Percentiles rank a stretch among this genome's conserved stretches.
These are phyloP conservation scores for Panzeria rudis DNA, from an alignment of 2,888 invertebrate species.

Conservation along the genomic window DNA sequence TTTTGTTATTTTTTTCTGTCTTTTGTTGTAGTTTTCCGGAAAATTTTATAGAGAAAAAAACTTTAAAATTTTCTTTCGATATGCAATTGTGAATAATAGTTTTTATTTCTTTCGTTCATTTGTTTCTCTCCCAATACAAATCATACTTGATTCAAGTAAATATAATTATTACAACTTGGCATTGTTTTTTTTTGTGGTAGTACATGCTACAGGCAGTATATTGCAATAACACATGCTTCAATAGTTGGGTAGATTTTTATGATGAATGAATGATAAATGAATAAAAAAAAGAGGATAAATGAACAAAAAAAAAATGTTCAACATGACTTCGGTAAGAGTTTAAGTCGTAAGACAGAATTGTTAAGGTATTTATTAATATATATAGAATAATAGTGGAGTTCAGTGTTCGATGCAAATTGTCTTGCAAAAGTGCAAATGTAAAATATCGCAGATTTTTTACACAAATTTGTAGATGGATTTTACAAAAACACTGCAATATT, in stretches of 20 bases:
- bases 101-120: conserved; percentile 30
- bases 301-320: conserved; percentile 16
- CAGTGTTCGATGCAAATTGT: too few relatives aligned
- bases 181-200: conserved; percentile 60
- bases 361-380: neutral
- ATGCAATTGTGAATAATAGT: conserved; percentile 37
- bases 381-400: too few relatives aligned
- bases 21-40: conserved; percentile 34
- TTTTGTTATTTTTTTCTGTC: neutral
- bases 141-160: conserved; percentile 44
- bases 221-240: conserved; percentile 62
- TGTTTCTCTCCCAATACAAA: conserved; percentile 39
- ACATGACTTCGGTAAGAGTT: conserved; percentile 15
- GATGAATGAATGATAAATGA: conserved; percentile 3
- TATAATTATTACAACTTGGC: conserved; percentile 58
- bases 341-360: neutral
- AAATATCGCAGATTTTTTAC: too few relatives aligned
- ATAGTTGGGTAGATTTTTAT: conserved; percentile 8
- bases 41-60: conserved; percentile 21
- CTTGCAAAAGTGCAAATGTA: too few relatives aligned
- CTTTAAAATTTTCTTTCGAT: conserved; percentile 42
- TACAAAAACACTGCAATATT: too few relatives aligned
- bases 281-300: neutral
- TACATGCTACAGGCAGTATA: conserved; percentile 45
- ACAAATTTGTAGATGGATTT: too few relatives aligned